Conservation (phyloP, 92 coral and sea anemone genomes). For the Epizoanthus stellaris region DNA sequence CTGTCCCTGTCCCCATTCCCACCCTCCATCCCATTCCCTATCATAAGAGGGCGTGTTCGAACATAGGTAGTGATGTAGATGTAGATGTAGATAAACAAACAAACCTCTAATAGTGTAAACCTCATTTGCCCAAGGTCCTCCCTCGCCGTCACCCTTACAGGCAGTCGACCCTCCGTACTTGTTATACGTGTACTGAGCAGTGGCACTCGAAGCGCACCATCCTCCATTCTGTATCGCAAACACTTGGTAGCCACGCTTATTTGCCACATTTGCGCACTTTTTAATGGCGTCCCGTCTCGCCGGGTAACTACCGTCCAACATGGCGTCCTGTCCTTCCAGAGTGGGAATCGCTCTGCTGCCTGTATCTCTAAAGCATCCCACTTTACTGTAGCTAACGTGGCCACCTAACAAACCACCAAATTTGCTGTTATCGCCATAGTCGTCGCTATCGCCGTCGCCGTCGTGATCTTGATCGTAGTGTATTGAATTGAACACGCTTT, state of each 20-base stretch:
- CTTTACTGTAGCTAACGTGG: neutral
- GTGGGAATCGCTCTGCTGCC: slow-evolving; percentile 43
- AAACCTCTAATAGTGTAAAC: slow-evolving; percentile 31
- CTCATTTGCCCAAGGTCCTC: slow-evolving; percentile 55
- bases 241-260: slow-evolving; percentile 38
- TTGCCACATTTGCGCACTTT: slow-evolving; percentile 32
- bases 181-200: slow-evolving; percentile 21
- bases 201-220: slow-evolving; percentile 44
- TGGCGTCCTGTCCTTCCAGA: slow-evolving; percentile 42
- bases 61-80: too few species aligned
- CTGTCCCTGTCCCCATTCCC: too few species aligned
- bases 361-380: slow-evolving; percentile 43
- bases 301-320: slow-evolving; percentile 24
- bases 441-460: too few species aligned
- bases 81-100: neutral
- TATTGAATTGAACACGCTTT: too few species aligned
- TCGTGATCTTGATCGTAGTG: too few species aligned
- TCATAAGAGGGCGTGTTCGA: too few species aligned
- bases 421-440: too few species aligned
- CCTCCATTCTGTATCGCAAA: slow-evolving; percentile 55
- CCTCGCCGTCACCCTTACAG: slow-evolving; percentile 43
- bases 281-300: slow-evolving; percentile 24
- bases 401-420: too few species aligned
- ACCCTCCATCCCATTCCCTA: too few species aligned
- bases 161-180: slow-evolving; percentile 39